Percentiles rank a stretch among this genome's conserved stretches.
Conservation (phyloP, 2,888 invertebrate species). For the Cactoblastis cactorum region DNA sequence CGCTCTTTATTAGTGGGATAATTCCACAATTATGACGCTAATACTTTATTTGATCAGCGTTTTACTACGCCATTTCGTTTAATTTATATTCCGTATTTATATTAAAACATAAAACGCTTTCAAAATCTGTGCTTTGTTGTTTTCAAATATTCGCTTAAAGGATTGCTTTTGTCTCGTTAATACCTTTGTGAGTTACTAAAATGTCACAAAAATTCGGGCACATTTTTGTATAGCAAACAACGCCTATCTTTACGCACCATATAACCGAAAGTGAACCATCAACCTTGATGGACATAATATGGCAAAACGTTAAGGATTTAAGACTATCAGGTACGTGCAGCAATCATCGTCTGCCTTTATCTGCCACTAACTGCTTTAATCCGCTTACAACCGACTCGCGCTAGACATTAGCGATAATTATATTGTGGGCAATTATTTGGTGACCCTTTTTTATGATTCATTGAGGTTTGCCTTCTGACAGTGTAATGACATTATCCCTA, state of each 20-base stretch:
- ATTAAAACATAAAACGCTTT: too few species aligned
- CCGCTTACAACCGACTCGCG: constrained; percentile 36
- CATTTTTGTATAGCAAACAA: neutral
- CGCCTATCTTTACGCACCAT: neutral
- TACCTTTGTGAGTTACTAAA: neutral
- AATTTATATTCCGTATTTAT: neutral
- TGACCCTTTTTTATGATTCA: constrained; percentile 38
- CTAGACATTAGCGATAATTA: constrained; percentile 49
- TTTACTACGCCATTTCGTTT: neutral
- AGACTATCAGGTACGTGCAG: constrained; percentile 24
- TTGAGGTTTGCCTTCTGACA: constrained; percentile 9
- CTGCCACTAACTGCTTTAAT: constrained; percentile 38
- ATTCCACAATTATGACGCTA: constrained; percentile 38
- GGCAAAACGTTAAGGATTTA: constrained; percentile 11
- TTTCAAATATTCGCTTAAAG: too few species aligned
- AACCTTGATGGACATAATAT: constrained; percentile 9
- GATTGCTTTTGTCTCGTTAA: too few species aligned
- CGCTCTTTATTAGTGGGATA: constrained; percentile 44
- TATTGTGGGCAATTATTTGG: constrained; percentile 32
- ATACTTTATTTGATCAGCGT: constrained; percentile 30
- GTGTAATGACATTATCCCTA: too few species aligned
- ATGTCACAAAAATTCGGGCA: neutral
- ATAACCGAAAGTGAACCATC: neutral
- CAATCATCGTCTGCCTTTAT: constrained; percentile 21
- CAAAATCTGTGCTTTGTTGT: too few species aligned